Base-by-base conservation (phyloP, 1,140 invertebrate species). In the Pissodes strobi region DNA sequence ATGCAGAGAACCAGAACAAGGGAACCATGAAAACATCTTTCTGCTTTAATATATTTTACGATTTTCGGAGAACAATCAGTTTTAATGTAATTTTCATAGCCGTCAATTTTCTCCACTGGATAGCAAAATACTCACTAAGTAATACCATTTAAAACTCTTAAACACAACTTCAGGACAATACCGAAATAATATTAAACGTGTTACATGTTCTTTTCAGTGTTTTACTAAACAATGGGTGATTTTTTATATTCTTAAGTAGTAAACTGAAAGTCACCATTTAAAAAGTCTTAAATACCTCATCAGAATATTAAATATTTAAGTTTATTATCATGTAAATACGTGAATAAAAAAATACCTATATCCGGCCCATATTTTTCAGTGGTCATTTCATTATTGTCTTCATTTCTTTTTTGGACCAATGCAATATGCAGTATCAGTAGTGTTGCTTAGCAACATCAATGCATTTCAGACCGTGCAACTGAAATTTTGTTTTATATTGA, bases 161-260 rank as follows among this genome's bases (percentile, higher is more conserved):
- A n/a, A n/a, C n/a, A n/a, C n/a, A n/a, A n/a, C 18, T 15, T 8
- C 22, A 6, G 23, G 23, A 49, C 46, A 49, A 49, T 49, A 23
- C 46, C 12, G 8, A 23, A 49, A 49, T 49, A 49, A 49, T 22
- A 49, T 43, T n/a, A n/a, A 17, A 43, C 17, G 39, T 15, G 15
- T 43, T 43, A 43, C 46, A 23, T 12, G 22, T 49, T 15, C 46
- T 49, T 2, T 49, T 49, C 46, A 49, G 8, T 25, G 46, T 49
- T 49, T 23, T 10, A 17, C 22, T 22, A 25, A 49, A 49, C 46
- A 49, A 49, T 49, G 46, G 46, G 18, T 25, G 22, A 49, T 49
- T 49, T 49, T 49, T 49, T 49, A 49, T 49, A 49, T 49, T 21
- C 46, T 25, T 49, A 49, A 49, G 46, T 49, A 49, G 46, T 49